Evolutionary conservation across 2,797 vertebrate genomes (phyloP), one percentile per base, ranked within the genome.

Genomic region (Propithecus perrieri): DNA sequence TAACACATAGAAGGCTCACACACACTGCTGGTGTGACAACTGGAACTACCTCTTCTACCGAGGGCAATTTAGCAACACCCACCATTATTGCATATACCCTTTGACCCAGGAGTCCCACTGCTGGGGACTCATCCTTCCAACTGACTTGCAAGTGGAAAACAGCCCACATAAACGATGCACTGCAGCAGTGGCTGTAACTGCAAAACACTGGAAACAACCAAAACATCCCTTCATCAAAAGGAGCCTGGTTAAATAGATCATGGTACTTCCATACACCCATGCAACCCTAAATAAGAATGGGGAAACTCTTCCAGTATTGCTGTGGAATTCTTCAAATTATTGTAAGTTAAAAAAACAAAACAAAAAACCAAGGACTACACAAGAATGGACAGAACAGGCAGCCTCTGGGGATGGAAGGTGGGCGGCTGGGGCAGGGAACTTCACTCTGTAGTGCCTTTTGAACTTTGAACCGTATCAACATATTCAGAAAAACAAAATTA

Each of bases 401-500:
- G 10, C 9, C 10, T 72, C 53, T 61, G 55, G 13, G 15, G 20
- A 35, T 7, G 24, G 41, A 15, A 4, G 20, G 61, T 9, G 5
- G 35, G 14, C 5, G 3, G 83, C 24, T 71, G 18, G 20, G n/a
- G 41, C 2, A 10, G 30, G 38, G 18, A 11, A n/a, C 30, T 67
- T 46, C 11, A 69, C 57, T 4, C 41, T 63, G 63, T 1, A 12
- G 46, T 5, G n/a, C 7, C 71, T 91, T 85, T 53, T 57, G 26
- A 75, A 78, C 81, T 80, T 28, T 67, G 41, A 79, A 50, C 33
- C 69, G 8, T 1, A 7, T 59, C 24, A 95, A 87, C 76, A 67
- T 35, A 20, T 18, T 95, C 80, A 72, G 41, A 78, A 92, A 94
- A 92, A 75, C 33, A 63, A 78, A 89, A 53, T 53, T 18, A 38